Conservation (phyloP, 2,113 vertebrate species). For the Abramis brama region DNA sequence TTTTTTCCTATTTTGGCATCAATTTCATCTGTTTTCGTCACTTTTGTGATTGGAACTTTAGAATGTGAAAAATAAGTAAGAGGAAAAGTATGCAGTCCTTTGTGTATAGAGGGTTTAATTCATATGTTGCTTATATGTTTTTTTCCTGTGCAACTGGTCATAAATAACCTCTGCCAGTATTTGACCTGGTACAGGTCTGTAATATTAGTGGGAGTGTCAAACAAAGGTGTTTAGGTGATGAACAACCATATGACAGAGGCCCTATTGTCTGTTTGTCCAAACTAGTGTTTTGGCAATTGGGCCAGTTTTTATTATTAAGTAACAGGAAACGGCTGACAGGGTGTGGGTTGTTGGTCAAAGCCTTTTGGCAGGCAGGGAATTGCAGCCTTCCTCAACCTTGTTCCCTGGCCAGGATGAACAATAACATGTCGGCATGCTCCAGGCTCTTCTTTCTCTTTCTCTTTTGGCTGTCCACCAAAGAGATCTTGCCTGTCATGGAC, state of each 20-base stretch:
- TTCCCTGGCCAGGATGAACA: conserved; percentile 29
- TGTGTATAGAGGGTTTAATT: too few relatives aligned
- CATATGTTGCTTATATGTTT: too few relatives aligned
- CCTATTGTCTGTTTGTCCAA: conserved; percentile 9
- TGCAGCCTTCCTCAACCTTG: conserved; percentile 22
- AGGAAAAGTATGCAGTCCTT: too few relatives aligned
- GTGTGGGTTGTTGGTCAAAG: conserved; percentile 21
- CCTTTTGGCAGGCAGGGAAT: conserved; percentile 8
- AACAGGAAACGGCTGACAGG: conserved; percentile 13
- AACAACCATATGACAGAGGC: background rate
- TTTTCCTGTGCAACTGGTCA: background rate
- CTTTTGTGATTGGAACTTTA: too few relatives aligned
- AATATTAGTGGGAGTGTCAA: background rate
- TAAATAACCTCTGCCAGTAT: background rate
- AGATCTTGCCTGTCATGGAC: conserved; percentile 18
- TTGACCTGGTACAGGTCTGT: background rate
- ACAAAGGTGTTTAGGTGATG: background rate
- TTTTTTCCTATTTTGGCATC: too few relatives aligned
- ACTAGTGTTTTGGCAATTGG: background rate
- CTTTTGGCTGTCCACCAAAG: conserved; percentile 22
- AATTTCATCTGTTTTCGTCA: too few relatives aligned
- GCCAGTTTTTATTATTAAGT: conserved; percentile 25
- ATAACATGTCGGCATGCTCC: conserved; percentile 30
- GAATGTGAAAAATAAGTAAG: too few relatives aligned
- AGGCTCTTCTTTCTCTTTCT: conserved; percentile 32